Evolutionary conservation across 2,888 invertebrate species (phyloP).

Genomic region (Cantharis flavilabris): DNA sequence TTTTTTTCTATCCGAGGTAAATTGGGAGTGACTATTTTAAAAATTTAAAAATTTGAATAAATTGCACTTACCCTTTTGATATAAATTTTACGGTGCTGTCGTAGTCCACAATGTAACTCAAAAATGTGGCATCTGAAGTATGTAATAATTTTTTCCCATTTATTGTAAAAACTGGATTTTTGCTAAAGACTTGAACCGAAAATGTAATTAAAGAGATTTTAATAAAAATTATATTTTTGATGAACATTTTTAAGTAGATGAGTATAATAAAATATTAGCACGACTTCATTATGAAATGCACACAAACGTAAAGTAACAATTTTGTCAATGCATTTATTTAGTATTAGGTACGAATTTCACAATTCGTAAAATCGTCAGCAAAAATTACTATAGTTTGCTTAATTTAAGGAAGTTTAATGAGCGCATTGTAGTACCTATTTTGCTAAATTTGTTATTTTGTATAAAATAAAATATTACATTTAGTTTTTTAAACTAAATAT

Average conservation of each 20-base stretch:
- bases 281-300: not conserved
- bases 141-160: slow-evolving; percentile 66
- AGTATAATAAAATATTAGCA: not conserved
- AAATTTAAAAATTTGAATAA: too few species aligned
- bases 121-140: slow-evolving; percentile 69
- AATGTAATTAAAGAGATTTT: not conserved
- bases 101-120: slow-evolving; percentile 76
- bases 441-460: not conserved
- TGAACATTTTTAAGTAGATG: not conserved
- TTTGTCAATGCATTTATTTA: not conserved
- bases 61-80: slow-evolving; percentile 52
- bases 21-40: too few species aligned
- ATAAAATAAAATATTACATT: too few species aligned
- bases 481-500: too few species aligned
- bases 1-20: too few species aligned
- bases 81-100: slow-evolving; percentile 62
- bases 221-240: not conserved
- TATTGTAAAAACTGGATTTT: slow-evolving; percentile 47
- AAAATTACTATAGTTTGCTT: not conserved
- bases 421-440: not conserved
- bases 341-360: too few species aligned
- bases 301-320: not conserved
- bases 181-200: not conserved
- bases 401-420: not conserved
- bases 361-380: not conserved